These are phyloP conservation scores for Plutomurus gul DNA, from an alignment of 1,140 invertebrate species.

Conservation along the genomic window DNA sequence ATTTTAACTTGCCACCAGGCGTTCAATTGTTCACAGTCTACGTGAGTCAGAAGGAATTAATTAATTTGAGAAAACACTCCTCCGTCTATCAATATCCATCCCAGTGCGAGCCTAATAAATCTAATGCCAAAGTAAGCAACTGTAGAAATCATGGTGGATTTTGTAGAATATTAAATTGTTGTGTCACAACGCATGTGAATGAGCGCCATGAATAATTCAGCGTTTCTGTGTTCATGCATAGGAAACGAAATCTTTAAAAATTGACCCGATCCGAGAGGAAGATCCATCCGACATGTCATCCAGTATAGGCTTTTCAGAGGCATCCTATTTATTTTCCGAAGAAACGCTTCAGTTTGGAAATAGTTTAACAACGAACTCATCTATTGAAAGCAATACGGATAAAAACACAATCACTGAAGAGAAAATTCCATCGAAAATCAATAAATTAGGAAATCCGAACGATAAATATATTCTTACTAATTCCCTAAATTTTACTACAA, in stretches of 20 bases:
- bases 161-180: too few relatives aligned
- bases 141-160: too few relatives aligned
- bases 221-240: too few relatives aligned
- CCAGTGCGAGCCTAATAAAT: slow-evolving; percentile 13
- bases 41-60: slow-evolving; percentile 67
- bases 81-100: slow-evolving; percentile 46
- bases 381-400: background rate
- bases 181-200: too few relatives aligned
- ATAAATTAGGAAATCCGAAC: background rate
- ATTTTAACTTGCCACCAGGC: slow-evolving; percentile 74
- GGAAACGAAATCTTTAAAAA: background rate
- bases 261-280: slow-evolving; percentile 38
- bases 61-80: slow-evolving; percentile 57
- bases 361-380: background rate
- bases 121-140: background rate
- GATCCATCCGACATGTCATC: slow-evolving; percentile 44
- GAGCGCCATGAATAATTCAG: too few relatives aligned
- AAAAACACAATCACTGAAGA: background rate
- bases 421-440: background rate
- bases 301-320: slow-evolving; percentile 42
- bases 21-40: slow-evolving; percentile 79
- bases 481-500: background rate
- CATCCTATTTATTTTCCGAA: slow-evolving; percentile 23
- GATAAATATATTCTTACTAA: background rate
- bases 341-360: background rate